A percentile compares a stretch with the other conserved stretches of the same genome.
Conservation (phyloP, 1,140 invertebrate genomes). For the Tetramorium alpestre region DNA sequence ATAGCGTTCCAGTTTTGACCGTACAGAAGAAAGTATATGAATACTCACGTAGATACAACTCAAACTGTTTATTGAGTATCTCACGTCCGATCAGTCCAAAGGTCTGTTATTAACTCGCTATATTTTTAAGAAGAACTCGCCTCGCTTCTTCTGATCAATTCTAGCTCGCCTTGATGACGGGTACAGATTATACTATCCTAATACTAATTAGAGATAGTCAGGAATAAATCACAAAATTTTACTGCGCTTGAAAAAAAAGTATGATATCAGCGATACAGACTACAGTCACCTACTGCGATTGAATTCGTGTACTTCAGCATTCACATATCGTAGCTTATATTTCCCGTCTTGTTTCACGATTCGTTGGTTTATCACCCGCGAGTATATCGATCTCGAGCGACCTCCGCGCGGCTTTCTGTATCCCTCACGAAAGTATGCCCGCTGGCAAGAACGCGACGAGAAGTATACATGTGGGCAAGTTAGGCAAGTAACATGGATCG, state of each 20-base stretch:
- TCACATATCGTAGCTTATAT: neutral
- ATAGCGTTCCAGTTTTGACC: too few species aligned
- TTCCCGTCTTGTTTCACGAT: neutral
- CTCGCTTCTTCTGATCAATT: too few species aligned
- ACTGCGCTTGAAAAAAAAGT: neutral
- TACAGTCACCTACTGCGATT: neutral
- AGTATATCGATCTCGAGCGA: neutral
- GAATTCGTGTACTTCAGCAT: neutral
- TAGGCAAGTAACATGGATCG: constrained; percentile 62
- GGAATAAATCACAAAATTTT: neutral
- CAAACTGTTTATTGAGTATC: too few species aligned
- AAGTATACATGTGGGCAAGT: neutral
- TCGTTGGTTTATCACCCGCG: neutral
- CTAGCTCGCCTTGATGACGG: too few species aligned
- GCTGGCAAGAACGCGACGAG: constrained; percentile 44
- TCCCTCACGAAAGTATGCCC: neutral
- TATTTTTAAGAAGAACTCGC: too few species aligned
- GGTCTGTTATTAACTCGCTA: too few species aligned
- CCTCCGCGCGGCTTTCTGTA: neutral
- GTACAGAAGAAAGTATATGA: too few species aligned
- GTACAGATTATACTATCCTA: neutral
- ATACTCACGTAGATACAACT: too few species aligned
- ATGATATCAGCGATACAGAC: neutral
- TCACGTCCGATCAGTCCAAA: too few species aligned
- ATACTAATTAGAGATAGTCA: neutral